These are phyloP conservation scores for Thunnus maccoyii DNA, from an alignment of 2,113 vertebrate genomes.

Conservation along the genomic window DNA sequence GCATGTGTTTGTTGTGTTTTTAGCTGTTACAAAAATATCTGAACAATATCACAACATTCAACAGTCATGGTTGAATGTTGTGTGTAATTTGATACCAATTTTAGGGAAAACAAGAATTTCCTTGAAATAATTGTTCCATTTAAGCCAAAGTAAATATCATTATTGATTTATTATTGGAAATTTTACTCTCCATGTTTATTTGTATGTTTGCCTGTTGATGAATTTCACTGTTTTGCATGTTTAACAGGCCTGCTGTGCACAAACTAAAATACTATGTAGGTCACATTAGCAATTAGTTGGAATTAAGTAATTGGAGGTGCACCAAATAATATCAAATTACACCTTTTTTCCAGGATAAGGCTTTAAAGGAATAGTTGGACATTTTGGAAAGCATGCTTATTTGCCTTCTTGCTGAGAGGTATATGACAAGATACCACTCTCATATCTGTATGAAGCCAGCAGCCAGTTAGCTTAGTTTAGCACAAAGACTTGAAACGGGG, in stretches of 20 bases:
- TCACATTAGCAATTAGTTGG: not conserved
- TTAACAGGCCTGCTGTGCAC: not conserved
- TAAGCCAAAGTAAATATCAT: no score
- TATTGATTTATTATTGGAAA: no score
- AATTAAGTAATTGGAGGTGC: not conserved
- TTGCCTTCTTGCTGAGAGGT: no score
- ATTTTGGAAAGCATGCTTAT: no score
- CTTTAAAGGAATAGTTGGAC: not conserved
- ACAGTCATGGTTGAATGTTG: not conserved
- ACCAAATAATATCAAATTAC: not conserved
- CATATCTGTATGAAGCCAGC: not conserved
- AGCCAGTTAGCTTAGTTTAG: not conserved
- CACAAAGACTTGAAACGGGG: not conserved
- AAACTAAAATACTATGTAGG: not conserved
- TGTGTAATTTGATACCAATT: no score
- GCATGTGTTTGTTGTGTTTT: conserved; percentile 23
- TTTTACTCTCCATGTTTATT: no score
- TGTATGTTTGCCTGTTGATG: not conserved
- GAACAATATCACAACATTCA: not conserved
- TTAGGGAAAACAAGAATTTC: no score
- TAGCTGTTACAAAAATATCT: not conserved
- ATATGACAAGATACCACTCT: no score
- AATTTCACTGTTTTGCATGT: not conserved
- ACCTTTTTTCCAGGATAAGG: not conserved
- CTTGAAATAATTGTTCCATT: no score